phyloP scores from a whole-genome alignment of 2,797 vertebrate species.

The Mallotus villosus region DNA sequence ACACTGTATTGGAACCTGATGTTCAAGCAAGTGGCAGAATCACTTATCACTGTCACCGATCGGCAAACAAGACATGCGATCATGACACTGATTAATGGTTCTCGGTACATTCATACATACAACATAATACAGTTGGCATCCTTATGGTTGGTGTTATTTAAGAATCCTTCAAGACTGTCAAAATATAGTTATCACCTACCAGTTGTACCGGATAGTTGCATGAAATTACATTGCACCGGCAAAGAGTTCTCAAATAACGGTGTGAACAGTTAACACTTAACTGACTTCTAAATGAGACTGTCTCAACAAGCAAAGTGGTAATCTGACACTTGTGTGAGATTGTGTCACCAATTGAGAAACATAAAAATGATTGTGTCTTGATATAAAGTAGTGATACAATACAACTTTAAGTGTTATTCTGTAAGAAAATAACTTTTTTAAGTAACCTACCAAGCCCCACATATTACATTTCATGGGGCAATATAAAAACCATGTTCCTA shows the following conservation, averaged over 20 bases:
- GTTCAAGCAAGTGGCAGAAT: constrained; percentile 56
- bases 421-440: too few relatives aligned
- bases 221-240: constrained; percentile 37
- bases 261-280: constrained; percentile 51
- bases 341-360: not conserved
- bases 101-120: constrained; percentile 18
- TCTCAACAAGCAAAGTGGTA: constrained; percentile 34
- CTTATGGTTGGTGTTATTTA: constrained; percentile 45
- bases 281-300: constrained; percentile 43
- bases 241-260: constrained; percentile 46
- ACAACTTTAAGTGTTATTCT: too few relatives aligned
- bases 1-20: constrained; percentile 53
- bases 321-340: constrained; percentile 50
- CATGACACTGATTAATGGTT: constrained; percentile 71
- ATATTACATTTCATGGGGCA: too few relatives aligned
- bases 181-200: constrained; percentile 44
- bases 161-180: constrained; percentile 35
- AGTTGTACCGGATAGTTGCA: constrained; percentile 9
- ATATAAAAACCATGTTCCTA: not conserved
- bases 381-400: too few relatives aligned
- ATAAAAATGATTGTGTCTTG: too few relatives aligned
- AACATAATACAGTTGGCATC: constrained; percentile 38
- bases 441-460: too few relatives aligned
- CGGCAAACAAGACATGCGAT: constrained; percentile 62
- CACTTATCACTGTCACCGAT: constrained; percentile 67